Base-by-base conservation (phyloP, 2,113 vertebrate species). In the Labeo rohita region DNA sequence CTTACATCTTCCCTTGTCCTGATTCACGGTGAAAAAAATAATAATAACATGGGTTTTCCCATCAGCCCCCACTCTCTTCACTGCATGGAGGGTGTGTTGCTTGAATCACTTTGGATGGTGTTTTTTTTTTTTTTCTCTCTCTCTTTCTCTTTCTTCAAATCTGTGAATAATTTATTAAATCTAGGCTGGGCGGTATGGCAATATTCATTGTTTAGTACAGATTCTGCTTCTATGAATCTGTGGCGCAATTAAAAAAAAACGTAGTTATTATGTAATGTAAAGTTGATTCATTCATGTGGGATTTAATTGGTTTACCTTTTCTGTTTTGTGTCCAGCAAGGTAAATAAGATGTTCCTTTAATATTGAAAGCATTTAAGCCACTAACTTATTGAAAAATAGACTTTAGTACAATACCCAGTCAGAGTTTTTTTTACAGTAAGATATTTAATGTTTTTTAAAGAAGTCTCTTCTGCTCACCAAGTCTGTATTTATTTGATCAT, bases 1-100 rank as follows among this genome's bases (percentile, higher is more conserved):
- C 93, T 90, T 88, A 93, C 92, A 93, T 93, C 56, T 70, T 68
- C 47, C 68, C 45, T 54, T 83, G n/a, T 39, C 65, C 84, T 73
- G 73, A 28, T 63, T 80, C 59, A 84, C 8, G 61, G 28, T 61
- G 34, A 11, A 39, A 4, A 8, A 12, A 70, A 70, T 8, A 16
- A 84, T 28, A 28, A 28, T 28, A 36, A 52, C 43, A 34, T 65
- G 43, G 76, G 21, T 21, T 34, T 75, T 80, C 39, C 80, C 65
- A 66, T 84, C 76, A 80, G 52, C 52, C 34, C 12, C 88, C 91
- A 83, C 82, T 86, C 6, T 76, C 15, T 52, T 15, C 61, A 80
- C 74, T 87, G 84, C 85, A 89, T 80, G 82, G 79, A 85, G 70
- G 80, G 50, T 85, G 85, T 82, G 84, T 80, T 49, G 82, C 85